phyloP scores from a whole-genome alignment of 2,113 vertebrate genomes.

The Setophaga kirtlandii region DNA sequence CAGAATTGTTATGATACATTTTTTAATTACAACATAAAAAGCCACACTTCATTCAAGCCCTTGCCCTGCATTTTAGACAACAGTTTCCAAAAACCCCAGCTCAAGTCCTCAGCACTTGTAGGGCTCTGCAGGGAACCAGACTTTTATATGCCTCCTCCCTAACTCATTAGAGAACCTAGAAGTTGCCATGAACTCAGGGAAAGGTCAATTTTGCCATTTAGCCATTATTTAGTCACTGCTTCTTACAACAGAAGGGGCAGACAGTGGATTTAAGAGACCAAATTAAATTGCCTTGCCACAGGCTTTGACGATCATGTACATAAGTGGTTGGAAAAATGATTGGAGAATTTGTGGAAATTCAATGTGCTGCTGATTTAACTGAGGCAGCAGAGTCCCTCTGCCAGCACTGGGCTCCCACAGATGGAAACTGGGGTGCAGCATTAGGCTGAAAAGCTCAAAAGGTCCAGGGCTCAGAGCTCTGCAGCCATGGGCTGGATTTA shows the following conservation, averaged over 20 bases:
- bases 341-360: background rate
- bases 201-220: background rate
- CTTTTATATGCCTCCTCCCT: background rate
- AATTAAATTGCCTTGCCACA: background rate
- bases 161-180: background rate
- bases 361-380: background rate
- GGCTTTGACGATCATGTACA: fast-evolving
- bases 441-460: background rate
- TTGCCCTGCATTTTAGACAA: background rate
- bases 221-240: background rate
- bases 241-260: background rate
- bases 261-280: background rate
- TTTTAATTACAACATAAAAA: conserved; percentile 28
- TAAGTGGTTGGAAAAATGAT: background rate
- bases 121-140: background rate
- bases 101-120: background rate
- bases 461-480: background rate
- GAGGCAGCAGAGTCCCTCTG: background rate
- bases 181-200: background rate
- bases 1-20: background rate
- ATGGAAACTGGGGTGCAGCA: background rate
- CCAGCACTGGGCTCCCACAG: fast-evolving
- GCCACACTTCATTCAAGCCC: background rate
- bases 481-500: background rate
- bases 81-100: background rate